Base-by-base conservation (phyloP, 2,797 vertebrate species). In the Enteromius argenteus region DNA sequence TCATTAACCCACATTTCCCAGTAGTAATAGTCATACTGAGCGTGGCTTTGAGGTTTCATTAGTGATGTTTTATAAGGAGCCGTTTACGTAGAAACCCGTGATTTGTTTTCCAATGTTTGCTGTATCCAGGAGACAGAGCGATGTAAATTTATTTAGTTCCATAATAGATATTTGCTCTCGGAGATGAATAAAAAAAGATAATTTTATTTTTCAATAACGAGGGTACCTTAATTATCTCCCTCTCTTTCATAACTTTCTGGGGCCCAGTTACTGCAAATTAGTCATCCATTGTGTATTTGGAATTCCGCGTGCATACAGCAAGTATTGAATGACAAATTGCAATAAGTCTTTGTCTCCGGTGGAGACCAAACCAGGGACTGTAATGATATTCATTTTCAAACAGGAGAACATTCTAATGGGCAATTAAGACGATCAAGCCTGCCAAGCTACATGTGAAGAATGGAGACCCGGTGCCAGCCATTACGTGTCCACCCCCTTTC, bases 361-460 rank as follows among this genome's bases (percentile, higher is more conserved):
- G 91, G 87, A 93, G 93, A 93, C 94, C 93, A 93, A 91, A 91
- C 91, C 84, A 90, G 91, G 90, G 88, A 91, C 91, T 90, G 88
- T 95, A 95, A 95, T 95, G 94, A 95, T 95, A 95, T 95, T 95
- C 95, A 95, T 95, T 95, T 95, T 95, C 94, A 95, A 95, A 95
- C 94, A 95, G 93, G 91, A 94, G 94, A 94, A 94, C 93, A 95
- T 95, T 94, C 94, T 95, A 95, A 96, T 96, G 95, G 95, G 94
- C 95, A 96, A 96, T 96, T 96, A 96, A 95, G 95, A 96, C 91
- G 93, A 96, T 96, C 95, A 95, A 95, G 93, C 92, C 95, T 95
- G 95, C 95, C 95, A 95, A 95, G 94, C 92, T 94, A 91, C 93
- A 95, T 91, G 92, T 95, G 94, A 95, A 94, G 93, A 94, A 89